Percentiles rank a stretch among this genome's conserved stretches.
Evolutionary conservation across 2,888 invertebrate species (phyloP).

Genomic region (Ophioninae sp.): DNA sequence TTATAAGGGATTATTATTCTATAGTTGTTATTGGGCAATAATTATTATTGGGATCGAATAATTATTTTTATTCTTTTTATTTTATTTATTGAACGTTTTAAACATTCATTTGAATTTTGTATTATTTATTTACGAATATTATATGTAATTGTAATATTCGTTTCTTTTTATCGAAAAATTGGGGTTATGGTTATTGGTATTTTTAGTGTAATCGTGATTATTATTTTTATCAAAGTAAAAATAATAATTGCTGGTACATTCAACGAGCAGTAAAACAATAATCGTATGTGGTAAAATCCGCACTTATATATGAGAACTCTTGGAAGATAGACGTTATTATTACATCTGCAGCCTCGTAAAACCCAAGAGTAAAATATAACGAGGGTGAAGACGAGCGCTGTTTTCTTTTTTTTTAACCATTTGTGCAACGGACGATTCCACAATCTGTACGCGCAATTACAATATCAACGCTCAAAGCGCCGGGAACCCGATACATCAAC

Average conservation of each 20-base stretch:
- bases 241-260: constrained; percentile 1
- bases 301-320: constrained; percentile 8
- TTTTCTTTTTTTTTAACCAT: constrained; percentile 20
- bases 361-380: constrained; percentile 42
- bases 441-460: constrained; percentile 21
- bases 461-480: constrained; percentile 17
- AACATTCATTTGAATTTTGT: too few relatives aligned
- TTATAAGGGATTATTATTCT: too few relatives aligned
- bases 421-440: constrained; percentile 9
- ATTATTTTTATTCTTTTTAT: too few relatives aligned
- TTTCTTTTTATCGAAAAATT: too few relatives aligned
- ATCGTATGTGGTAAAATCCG: background rate
- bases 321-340: constrained; percentile 52
- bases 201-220: too few relatives aligned
- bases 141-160: too few relatives aligned
- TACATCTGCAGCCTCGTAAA: constrained; percentile 31
- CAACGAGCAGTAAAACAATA: background rate
- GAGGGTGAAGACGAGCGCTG: constrained; percentile 45
- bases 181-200: too few relatives aligned
- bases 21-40: too few relatives aligned
- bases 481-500: background rate
- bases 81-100: too few relatives aligned
- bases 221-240: too few relatives aligned
- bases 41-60: too few relatives aligned
- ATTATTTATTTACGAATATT: too few relatives aligned